Evolutionary conservation across 2,113 vertebrate genomes (phyloP).

Genomic region (Vombatus ursinus): DNA sequence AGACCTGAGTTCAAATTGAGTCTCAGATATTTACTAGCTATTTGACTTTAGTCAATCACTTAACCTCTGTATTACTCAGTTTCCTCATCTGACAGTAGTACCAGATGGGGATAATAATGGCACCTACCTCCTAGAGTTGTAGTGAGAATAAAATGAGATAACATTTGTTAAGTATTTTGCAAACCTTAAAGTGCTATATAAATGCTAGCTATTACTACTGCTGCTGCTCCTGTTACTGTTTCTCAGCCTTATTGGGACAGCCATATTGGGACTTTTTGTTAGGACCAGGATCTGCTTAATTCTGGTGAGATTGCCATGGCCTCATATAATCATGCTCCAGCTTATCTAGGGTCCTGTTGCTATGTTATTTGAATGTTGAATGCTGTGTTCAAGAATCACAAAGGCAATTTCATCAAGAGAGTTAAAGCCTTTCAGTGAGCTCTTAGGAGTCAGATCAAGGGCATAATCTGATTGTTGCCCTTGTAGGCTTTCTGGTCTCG

Average conservation of each 20-base stretch:
- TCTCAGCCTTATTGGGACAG: background rate
- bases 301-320: background rate
- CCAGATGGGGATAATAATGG: background rate
- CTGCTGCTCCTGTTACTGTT: background rate
- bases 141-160: background rate
- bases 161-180: background rate
- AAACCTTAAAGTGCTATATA: background rate
- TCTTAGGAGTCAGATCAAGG: no score
- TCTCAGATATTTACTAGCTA: background rate
- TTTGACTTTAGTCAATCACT: background rate
- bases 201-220: background rate
- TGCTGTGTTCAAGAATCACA: no score
- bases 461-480: no score
- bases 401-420: no score
- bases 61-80: background rate
- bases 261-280: background rate
- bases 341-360: background rate
- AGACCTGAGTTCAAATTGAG: background rate
- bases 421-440: no score
- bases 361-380: background rate
- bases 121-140: background rate
- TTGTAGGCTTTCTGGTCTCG: no score
- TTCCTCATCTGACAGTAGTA: background rate
- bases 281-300: background rate
- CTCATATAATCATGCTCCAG: background rate